Base-by-base conservation (phyloP, 2,113 vertebrate species). In the Amia ocellicauda region DNA sequence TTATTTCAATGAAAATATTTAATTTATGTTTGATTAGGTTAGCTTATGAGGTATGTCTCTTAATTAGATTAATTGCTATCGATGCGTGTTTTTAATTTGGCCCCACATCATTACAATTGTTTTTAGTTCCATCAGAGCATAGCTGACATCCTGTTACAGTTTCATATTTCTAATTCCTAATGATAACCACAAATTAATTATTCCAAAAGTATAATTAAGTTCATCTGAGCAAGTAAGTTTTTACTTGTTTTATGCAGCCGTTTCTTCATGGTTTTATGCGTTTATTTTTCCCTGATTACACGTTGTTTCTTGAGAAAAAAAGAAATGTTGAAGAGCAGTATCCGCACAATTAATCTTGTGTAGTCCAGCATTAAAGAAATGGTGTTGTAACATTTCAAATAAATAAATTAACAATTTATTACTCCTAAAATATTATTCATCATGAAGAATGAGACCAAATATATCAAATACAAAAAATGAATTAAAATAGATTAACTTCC, bases 141-240 rank as follows among this genome's bases (percentile, higher is more conserved):
- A 16, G 42, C 59, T 3, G 22, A 47, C 42, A 49, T 42, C 42
- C 24, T 61, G 9, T 47, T 61, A 59, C 57, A 42, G 36, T 22
- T 59, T 40, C 57, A 14, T 59, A 59, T 29, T 23, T 24, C 36
- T 42, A 42, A 59, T 29, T 23, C 29, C 36, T 42, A 58, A 61
- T 61, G 59, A 61, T 45, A 22, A 8, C 28, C 23, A 49, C 13
- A 28, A 26, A 60, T 45, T 8, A 43, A 60, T 60, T 22, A 22
- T 36, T 24, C 11, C 40, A 2, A 3, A 23, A 41, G n/a, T 13
- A n/a, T 58, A 40, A 58, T 58, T 58, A 58, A 41, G 11, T 40
- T n/a, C 7, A 58, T 16, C 17, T 58, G 13, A 20, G 20, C 28
- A 41, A 20, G 20, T n/a, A 41, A 29, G 41, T 58, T 58, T 23